Percentiles rank a stretch among this genome's conserved stretches.
These are phyloP conservation scores for Gobionotothen gibberifrons DNA, from an alignment of 2,797 vertebrate species.

Conservation along the genomic window DNA sequence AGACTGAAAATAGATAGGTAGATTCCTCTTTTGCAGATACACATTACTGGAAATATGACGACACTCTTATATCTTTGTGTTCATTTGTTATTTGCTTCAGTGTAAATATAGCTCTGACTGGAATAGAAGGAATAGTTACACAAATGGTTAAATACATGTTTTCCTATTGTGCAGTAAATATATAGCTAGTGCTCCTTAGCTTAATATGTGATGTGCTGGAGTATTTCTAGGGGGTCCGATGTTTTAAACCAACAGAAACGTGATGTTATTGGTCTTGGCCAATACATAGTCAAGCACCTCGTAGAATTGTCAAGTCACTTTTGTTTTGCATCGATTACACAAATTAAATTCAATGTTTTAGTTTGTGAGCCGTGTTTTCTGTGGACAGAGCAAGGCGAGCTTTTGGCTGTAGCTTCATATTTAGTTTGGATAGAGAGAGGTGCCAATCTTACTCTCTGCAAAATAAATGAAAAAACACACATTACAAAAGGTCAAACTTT, in stretches of 20 bases:
- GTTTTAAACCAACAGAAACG: not conserved
- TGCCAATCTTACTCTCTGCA: not conserved
- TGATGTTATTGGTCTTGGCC: not conserved
- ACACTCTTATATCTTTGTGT: not conserved
- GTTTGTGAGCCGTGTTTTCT: not conserved
- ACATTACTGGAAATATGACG: constrained; percentile 10
- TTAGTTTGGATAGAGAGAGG: not conserved
- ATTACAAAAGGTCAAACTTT: not conserved
- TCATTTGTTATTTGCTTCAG: not conserved
- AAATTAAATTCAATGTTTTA: not conserved
- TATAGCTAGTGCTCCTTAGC: not conserved
- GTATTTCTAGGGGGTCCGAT: constrained; percentile 1
- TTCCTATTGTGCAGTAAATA: not conserved
- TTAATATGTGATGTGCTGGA: not conserved
- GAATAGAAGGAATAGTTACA: constrained; percentile 8
- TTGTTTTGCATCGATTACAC: not conserved
- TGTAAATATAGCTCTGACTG: constrained; percentile 15
- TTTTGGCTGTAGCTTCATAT: not conserved
- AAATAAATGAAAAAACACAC: not conserved
- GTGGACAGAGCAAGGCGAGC: not conserved
- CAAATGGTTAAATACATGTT: constrained; percentile 1
- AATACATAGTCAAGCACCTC: too few relatives aligned
- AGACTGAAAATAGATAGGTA: constrained; percentile 14
- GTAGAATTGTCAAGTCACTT: not conserved
- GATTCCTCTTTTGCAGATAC: constrained; percentile 33